Evolutionary conservation across 2,888 invertebrate species (phyloP).

Genomic region (Epicampocera succincta): DNA sequence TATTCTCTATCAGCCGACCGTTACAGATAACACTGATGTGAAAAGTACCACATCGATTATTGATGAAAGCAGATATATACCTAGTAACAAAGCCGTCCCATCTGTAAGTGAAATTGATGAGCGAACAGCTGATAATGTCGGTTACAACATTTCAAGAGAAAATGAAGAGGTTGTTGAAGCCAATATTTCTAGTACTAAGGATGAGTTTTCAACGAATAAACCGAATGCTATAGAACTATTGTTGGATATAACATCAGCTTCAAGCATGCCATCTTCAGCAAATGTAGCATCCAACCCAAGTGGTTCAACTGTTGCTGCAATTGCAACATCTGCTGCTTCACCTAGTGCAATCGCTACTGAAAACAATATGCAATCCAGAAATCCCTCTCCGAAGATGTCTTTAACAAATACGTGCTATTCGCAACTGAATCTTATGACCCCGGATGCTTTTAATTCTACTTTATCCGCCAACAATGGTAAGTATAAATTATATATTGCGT

Average conservation of each 20-base stretch:
- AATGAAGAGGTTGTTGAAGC: constrained; percentile 50
- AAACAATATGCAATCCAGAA: constrained; percentile 70
- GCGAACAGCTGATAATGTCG: constrained; percentile 37
- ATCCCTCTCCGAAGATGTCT: constrained; percentile 75
- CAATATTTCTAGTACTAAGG: constrained; percentile 70
- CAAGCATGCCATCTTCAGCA: constrained; percentile 21
- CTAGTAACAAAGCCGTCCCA: constrained; percentile 26
- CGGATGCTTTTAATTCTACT: constrained; percentile 89
- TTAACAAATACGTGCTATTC: constrained; percentile 75
- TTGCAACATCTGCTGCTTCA: constrained; percentile 73
- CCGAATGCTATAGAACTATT: constrained; percentile 74
- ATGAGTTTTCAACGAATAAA: constrained; percentile 65
- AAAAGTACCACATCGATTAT: constrained; percentile 73
- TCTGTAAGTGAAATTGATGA: constrained; percentile 46
- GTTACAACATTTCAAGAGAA: constrained; percentile 59
- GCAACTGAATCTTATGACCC: constrained; percentile 90
- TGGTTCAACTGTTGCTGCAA: constrained; percentile 73
- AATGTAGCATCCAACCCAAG: constrained; percentile 62
- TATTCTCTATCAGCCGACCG: constrained; percentile 85
- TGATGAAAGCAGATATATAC: constrained; percentile 18
- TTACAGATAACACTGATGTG: constrained; percentile 75
- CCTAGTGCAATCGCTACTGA: constrained; percentile 72
- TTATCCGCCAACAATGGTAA: constrained; percentile 73
- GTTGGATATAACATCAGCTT: constrained; percentile 72
- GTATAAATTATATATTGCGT: too few species aligned